Conservation (phyloP, 1,140 invertebrate genomes). For the Drosophila littoralis region DNA sequence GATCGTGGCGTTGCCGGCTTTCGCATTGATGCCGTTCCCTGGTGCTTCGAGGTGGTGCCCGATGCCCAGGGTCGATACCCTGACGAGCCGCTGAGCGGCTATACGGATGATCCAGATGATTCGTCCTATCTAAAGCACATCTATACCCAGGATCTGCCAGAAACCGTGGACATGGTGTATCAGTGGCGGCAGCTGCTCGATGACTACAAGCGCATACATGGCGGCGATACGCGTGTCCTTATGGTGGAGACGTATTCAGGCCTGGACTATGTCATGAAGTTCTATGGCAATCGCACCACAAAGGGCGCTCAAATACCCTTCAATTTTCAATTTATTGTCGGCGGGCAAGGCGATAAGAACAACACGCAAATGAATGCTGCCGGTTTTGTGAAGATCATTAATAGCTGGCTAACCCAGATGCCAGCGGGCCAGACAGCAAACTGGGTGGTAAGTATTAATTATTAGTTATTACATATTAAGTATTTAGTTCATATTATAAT, state of each 20-base stretch:
- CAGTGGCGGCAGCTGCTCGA: conserved; percentile 87
- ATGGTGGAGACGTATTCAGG: conserved; percentile 89
- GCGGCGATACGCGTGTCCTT: conserved; percentile 87
- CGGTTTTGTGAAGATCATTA: conserved; percentile 84
- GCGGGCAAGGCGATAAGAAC: conserved; percentile 83
- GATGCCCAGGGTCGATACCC: conserved; percentile 85
- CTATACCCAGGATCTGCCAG: conserved; percentile 87
- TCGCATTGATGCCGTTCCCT: conserved; percentile 87
- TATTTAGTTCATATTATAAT: too few relatives aligned
- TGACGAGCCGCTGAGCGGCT: conserved; percentile 86
- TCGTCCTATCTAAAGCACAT: conserved; percentile 87
- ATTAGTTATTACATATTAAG: too few relatives aligned
- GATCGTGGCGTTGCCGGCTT: conserved; percentile 91
- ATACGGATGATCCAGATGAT: conserved; percentile 84
- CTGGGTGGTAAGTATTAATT: conserved; percentile 85
- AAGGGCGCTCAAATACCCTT: conserved; percentile 87
- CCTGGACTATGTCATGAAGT: conserved; percentile 85
- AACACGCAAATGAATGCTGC: conserved; percentile 83
- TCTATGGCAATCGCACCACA: conserved; percentile 86
- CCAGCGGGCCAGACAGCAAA: conserved; percentile 84
- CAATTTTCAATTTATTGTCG: conserved; percentile 86
- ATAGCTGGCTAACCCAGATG: conserved; percentile 85
- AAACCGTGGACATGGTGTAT: conserved; percentile 87
- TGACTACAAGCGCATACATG: conserved; percentile 84
- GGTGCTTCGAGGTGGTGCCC: conserved; percentile 86